Conservation (phyloP, 2,113 vertebrate species). For the Epinephelus lanceolatus region DNA sequence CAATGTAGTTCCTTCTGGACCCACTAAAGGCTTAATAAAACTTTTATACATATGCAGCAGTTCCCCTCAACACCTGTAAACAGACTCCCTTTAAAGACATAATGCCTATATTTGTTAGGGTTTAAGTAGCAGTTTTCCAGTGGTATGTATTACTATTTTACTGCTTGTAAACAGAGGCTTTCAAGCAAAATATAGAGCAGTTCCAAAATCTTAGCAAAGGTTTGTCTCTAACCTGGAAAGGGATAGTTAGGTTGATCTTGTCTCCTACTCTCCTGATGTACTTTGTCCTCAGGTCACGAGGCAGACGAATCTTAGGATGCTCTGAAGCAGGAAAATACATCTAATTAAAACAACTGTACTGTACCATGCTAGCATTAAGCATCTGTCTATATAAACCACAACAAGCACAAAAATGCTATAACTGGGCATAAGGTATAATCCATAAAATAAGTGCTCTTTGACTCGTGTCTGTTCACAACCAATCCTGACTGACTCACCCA, state of each 20-base stretch:
- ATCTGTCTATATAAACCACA: not conserved
- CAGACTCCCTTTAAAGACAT: not conserved
- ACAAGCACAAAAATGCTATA: not conserved
- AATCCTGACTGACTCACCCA: constrained; percentile 82
- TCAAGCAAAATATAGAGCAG: too few relatives aligned
- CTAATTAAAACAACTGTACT: not conserved
- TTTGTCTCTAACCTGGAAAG: constrained; percentile 88
- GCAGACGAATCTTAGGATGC: constrained; percentile 92
- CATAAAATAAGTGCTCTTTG: not conserved
- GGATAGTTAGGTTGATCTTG: constrained; percentile 89
- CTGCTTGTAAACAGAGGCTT: not conserved
- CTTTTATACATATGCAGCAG: not conserved
- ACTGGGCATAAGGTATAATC: not conserved
- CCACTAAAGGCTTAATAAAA: not conserved
- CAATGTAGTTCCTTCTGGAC: not conserved
- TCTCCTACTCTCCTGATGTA: constrained; percentile 90
- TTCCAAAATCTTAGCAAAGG: not conserved
- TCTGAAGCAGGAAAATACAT: constrained; percentile 77
- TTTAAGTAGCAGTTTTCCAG: not conserved
- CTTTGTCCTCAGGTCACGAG: constrained; percentile 90
- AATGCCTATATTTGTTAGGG: not conserved
- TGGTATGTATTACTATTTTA: not conserved
- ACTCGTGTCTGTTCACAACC: not conserved
- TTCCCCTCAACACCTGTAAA: not conserved
- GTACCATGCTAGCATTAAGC: too few relatives aligned